Base-by-base conservation (phyloP, 2,888 invertebrate species). In the Xanthorhoe spadicearia region DNA sequence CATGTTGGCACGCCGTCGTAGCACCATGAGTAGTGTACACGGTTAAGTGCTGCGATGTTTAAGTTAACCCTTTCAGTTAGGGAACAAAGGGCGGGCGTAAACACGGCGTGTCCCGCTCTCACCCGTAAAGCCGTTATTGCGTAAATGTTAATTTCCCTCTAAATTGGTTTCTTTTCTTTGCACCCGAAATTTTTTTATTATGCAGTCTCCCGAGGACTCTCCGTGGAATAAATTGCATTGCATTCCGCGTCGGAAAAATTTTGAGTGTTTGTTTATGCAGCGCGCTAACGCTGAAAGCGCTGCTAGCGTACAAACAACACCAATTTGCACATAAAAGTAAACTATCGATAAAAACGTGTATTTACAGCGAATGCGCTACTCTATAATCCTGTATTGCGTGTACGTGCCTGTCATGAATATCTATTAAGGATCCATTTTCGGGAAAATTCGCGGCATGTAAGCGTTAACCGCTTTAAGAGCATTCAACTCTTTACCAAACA, bases 21-120 rank as follows among this genome's bases (percentile, higher is more conserved):
- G 48, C 17, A 48, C 48, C 48, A 48, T 48, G 48, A 48, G 48
- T 70, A 76, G 75, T 69, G 69, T 50, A 52, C 58, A 77, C 82
- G 83, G 83, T 82, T 84, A 84, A 85, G 83, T 83, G 83, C 74
- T 77, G 76, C 74, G 78, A 80, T 81, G 80, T 82, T 85, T 80
- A 81, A 83, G 81, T 83, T 86, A 87, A 88, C 86, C 88, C 88
- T 85, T 88, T 87, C 84, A 85, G 85, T 83, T 77, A 74, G 73
- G 73, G 79, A 84, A 87, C 85, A 88, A 88, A 86, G 83, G 84
- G 81, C 70, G 73, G 73, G 73, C 74, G 80, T 83, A 81, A 87
- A 85, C 83, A 81, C 74, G 75, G 68, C 58, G 62, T 66, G 66
- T 55, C 69, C 70, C 66, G 66, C 71, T 67, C 71, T 76, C 70